These are phyloP conservation scores for Zygogramma bicolorata DNA, from an alignment of 2,888 invertebrate genomes.

Conservation along the genomic window DNA sequence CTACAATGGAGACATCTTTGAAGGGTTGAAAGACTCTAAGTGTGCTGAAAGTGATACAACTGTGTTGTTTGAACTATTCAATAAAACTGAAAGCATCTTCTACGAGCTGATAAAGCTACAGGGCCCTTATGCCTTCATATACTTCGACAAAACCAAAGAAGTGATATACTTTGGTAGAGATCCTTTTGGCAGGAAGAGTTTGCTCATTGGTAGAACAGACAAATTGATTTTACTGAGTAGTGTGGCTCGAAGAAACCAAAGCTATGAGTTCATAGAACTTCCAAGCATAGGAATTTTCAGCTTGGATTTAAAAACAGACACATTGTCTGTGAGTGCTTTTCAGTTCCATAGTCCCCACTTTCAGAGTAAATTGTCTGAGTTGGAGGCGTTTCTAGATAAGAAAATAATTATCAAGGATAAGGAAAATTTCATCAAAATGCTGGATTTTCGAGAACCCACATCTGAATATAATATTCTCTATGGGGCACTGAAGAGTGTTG, in stretches of 20 bases:
- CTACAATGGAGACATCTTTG: conserved; percentile 93
- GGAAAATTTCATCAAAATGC: conserved; percentile 5
- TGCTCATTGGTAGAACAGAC: conserved; percentile 73
- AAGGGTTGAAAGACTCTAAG: conserved; percentile 58
- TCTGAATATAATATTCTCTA: conserved; percentile 45
- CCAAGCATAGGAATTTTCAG: conserved; percentile 75
- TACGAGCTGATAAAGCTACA: conserved; percentile 67
- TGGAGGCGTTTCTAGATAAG: conserved; percentile 60
- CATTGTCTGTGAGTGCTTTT: conserved; percentile 67
- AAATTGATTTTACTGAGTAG: conserved; percentile 68
- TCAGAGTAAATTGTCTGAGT: conserved; percentile 58
- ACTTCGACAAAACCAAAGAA: conserved; percentile 72
- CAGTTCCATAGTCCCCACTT: conserved; percentile 60
- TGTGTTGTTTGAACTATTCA: conserved; percentile 67
- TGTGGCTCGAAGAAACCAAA: conserved; percentile 71
- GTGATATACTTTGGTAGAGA: conserved; percentile 87
- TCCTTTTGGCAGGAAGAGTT: conserved; percentile 85
- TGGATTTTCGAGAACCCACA: conserved; percentile 46
- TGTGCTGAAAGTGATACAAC: conserved; percentile 68
- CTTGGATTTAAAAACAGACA: conserved; percentile 65
- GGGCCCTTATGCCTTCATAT: conserved; percentile 90
- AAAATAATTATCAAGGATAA: conserved; percentile 49
- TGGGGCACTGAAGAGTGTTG: conserved; percentile 51
- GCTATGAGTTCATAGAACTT: conserved; percentile 70
- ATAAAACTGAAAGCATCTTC: conserved; percentile 55